Base-by-base conservation (phyloP, 1,140 invertebrate species). In the Drosophila melanica region DNA sequence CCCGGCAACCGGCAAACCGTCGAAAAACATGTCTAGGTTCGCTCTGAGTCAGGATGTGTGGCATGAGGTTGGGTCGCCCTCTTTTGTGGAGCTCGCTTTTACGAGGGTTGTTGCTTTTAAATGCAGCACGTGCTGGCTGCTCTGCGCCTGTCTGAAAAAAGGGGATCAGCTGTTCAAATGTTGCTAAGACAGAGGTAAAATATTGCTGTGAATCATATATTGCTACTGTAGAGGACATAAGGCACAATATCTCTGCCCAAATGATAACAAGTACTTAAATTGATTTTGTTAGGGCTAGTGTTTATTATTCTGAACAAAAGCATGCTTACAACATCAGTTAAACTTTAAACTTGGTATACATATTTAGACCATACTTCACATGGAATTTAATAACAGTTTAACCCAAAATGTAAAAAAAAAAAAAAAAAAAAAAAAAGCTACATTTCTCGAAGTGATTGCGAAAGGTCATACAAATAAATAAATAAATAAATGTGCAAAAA, bases 291-390 rank as follows among this genome's bases (percentile, higher is more conserved):
- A 27, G 0, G 6, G 9, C 33, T 8, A 35, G 33, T 1, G 33
- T 35, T 0, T 35, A 35, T 27, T 9, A 35, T 35, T 9, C 7
- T 35, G 33, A 10, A 9, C 33, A 35, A 35, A 41, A 14, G 16
- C 20, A 30, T 66, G 33, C 33, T 57, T 48, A 47, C 63, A 57
- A 45, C 51, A 66, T 48, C 51, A 30, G 42, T 20, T 20, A 68
- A 48, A 73, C 69, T 81, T 81, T 85, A 77, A 85, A 86, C 81
- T 86, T 77, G 66, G 73, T 64, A 58, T 81, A 70, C 70, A 50
- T 53, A 64, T 66, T 18, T 48, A 27, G 67, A 53, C 47, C 48
- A 23, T 23, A 23, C 2, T 23, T 65, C 35, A 18, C 11, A 47
- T 47, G 11, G 16, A 75, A 66, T 74, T 81, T 74, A 68, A 64